Percentiles rank a stretch among this genome's conserved stretches.
Evolutionary conservation across 2,797 vertebrate genomes (phyloP).

Genomic region (Florisuga fusca): DNA sequence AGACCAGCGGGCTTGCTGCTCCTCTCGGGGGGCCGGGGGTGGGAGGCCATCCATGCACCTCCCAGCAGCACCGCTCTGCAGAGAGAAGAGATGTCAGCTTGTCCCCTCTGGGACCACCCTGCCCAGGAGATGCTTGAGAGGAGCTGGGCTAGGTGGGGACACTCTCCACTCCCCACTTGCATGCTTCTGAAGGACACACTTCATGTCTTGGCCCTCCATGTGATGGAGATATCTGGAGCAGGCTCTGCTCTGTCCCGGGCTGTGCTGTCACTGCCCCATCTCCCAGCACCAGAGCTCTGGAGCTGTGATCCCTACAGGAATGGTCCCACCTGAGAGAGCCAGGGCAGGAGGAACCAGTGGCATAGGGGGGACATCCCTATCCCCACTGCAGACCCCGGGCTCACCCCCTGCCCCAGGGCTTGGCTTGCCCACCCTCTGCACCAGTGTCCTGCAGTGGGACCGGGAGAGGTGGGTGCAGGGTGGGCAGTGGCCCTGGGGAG

Average conservation of each 20-base stretch:
- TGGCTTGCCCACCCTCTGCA: accelerated
- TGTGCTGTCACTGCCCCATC: not conserved
- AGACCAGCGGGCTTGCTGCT: not conserved
- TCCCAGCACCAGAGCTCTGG: accelerated
- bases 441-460: accelerated
- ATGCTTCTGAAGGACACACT: not conserved
- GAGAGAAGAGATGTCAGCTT: conserved; percentile 42
- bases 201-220: not conserved
- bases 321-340: not conserved
- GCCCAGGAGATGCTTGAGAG: not conserved
- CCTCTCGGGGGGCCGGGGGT: not conserved
- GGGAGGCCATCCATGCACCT: accelerated
- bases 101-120: not conserved
- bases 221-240: not conserved
- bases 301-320: not conserved
- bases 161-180: accelerated
- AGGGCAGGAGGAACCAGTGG: not conserved
- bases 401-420: not conserved
- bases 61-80: not conserved
- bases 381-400: not conserved
- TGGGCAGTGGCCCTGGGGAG: not conserved
- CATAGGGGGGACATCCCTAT: accelerated
- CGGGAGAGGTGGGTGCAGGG: accelerated
- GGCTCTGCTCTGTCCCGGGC: not conserved
- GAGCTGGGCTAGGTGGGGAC: not conserved